Conservation (phyloP, 2,113 vertebrate genomes). For the Uria aalge region DNA sequence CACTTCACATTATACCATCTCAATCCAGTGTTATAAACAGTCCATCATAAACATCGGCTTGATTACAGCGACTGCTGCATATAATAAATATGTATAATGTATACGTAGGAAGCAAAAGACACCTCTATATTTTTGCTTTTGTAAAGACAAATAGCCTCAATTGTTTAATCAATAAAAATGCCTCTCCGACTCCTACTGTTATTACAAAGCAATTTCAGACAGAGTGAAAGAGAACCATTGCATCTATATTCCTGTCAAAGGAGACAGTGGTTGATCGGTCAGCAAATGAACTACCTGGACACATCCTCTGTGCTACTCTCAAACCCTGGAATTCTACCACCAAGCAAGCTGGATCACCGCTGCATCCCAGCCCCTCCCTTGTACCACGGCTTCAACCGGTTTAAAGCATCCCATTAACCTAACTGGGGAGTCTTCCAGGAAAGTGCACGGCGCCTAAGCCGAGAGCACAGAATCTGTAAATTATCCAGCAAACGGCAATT, state of each 20-base stretch:
- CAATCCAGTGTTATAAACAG: background rate
- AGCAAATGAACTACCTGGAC: background rate
- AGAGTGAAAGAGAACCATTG: slow-evolving; percentile 50
- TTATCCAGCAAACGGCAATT: background rate
- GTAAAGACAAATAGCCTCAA: slow-evolving; percentile 74
- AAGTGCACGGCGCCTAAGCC: background rate
- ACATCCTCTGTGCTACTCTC: background rate
- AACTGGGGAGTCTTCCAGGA: background rate
- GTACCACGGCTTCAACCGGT: accelerated
- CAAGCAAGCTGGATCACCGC: background rate
- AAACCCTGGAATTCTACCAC: background rate
- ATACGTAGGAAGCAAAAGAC: slow-evolving; percentile 54
- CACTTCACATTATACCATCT: background rate
- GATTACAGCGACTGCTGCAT: slow-evolving; percentile 49
- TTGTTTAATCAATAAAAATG: slow-evolving; percentile 81
- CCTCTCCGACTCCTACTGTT: slow-evolving; percentile 71
- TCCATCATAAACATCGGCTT: slow-evolving; percentile 43
- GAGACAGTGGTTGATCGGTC: slow-evolving; percentile 12
- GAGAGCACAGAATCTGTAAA: background rate
- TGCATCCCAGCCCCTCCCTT: background rate
- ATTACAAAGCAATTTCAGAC: slow-evolving; percentile 73
- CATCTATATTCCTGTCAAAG: slow-evolving; percentile 65
- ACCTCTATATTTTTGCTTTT: slow-evolving; percentile 67
- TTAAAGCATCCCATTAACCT: background rate
- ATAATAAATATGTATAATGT: slow-evolving; percentile 57